Evolutionary conservation across 2,797 vertebrate genomes (phyloP).

Genomic region (Gymnothorax javanicus): DNA sequence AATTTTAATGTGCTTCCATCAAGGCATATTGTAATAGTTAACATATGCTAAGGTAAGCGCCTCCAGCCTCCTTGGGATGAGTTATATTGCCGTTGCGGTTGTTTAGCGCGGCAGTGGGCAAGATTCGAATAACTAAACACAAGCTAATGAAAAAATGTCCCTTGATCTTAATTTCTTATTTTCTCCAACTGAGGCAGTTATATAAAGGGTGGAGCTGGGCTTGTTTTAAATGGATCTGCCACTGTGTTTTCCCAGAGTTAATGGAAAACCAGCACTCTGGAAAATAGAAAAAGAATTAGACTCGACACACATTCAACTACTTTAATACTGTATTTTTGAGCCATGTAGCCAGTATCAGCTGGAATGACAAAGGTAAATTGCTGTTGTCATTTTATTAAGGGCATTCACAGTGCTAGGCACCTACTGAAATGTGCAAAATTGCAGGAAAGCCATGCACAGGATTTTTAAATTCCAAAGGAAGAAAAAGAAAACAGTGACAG

Average conservation of each 20-base stretch:
- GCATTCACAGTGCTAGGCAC: constrained; percentile 92
- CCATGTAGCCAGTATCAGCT: constrained; percentile 86
- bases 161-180: constrained; percentile 99
- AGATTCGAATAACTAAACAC: constrained; percentile 95
- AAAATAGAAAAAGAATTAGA: constrained; percentile 99
- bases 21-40: constrained; percentile 90
- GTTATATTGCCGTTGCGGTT: constrained; percentile 84
- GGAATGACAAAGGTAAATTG: constrained; percentile 99
- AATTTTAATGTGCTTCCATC: constrained; percentile 94
- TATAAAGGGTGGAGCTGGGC: constrained; percentile 92
- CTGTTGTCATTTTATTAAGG: constrained; percentile 99
- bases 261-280: constrained; percentile 99
- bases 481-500: constrained; percentile 71
- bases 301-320: constrained; percentile 92
- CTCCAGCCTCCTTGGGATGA: constrained; percentile 86
- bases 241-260: constrained; percentile 92
- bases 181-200: constrained; percentile 87
- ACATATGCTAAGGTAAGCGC: constrained; percentile 89
- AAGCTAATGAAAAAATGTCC: constrained; percentile 95
- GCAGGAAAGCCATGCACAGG: constrained; percentile 85
- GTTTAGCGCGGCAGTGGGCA: constrained; percentile 78
- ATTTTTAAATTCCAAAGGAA: constrained; percentile 80
- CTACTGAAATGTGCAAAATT: constrained; percentile 91
- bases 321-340: constrained; percentile 99
- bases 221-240: constrained; percentile 99